Conservation (phyloP, 2,113 vertebrate genomes). For the Nyctereutes procyonoides region DNA sequence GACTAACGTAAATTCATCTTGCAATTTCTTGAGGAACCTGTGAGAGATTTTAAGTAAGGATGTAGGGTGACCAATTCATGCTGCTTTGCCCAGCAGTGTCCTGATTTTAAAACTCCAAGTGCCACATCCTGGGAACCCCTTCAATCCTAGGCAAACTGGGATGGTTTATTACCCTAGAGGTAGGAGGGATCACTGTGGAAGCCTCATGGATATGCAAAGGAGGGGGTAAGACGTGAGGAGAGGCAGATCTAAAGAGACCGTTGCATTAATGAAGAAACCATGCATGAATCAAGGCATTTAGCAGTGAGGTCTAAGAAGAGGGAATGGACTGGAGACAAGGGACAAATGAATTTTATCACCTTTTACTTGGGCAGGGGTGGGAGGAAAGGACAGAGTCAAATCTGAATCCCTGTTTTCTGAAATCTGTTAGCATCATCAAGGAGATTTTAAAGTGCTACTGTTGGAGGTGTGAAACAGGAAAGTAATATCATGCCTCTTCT, state of each 20-base stretch:
- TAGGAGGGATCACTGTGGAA: neutral
- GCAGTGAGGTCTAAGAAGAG: constrained; percentile 1
- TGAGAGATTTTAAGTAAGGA: neutral
- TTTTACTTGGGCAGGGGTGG: neutral
- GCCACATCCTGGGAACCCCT: neutral
- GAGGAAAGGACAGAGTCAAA: constrained; percentile 16
- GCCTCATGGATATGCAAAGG: neutral
- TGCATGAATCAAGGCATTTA: neutral
- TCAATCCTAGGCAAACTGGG: neutral
- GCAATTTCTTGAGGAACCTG: neutral
- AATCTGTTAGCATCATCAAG: neutral
- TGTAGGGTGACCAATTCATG: neutral
- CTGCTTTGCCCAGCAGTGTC: neutral
- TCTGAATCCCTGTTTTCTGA: constrained; percentile 27
- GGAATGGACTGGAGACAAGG: neutral
- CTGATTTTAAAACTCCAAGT: constrained; percentile 15
- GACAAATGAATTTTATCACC: neutral
- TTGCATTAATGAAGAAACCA: neutral
- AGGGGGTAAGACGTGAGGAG: neutral
- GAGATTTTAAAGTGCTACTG: neutral
- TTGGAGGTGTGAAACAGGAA: neutral
- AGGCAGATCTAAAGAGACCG: neutral
- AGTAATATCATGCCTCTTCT: neutral
- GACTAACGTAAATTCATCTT: neutral
- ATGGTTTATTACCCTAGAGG: neutral